A percentile compares a stretch with the other conserved stretches of the same genome.
These are phyloP conservation scores for Epinephelus moara DNA, from an alignment of 2,113 vertebrate genomes.

Conservation along the genomic window DNA sequence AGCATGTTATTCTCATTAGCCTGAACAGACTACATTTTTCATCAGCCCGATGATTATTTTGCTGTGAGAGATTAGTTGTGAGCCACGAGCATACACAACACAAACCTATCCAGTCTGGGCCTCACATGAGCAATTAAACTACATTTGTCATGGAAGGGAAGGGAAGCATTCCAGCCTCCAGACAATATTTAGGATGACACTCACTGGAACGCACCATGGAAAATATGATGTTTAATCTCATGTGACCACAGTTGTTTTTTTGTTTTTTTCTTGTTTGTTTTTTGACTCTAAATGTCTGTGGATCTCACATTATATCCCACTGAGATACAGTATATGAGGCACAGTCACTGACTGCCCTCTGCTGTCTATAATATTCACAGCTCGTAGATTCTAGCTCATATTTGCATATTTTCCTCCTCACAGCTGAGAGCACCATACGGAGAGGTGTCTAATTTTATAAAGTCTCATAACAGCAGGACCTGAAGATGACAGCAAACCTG, in stretches of 20 bases:
- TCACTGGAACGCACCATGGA: neutral
- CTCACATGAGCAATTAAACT: conserved; percentile 53
- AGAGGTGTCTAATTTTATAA: conserved; percentile 11
- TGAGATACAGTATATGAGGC: neutral
- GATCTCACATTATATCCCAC: neutral
- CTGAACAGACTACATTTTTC: conserved; percentile 30
- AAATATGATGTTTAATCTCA: conserved; percentile 9
- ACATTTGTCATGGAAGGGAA: conserved; percentile 46
- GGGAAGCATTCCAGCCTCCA: neutral
- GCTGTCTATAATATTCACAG: conserved; percentile 39
- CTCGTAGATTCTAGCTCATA: neutral
- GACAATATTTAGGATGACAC: neutral
- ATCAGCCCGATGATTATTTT: conserved; percentile 60
- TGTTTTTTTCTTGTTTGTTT: neutral
- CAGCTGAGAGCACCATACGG: conserved; percentile 26
- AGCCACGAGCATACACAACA: conserved; percentile 29
- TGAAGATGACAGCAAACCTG: too few species aligned
- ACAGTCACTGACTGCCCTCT: conserved; percentile 55
- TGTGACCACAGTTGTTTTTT: neutral
- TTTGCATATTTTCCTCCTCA: conserved; percentile 25
- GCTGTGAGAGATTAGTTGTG: conserved; percentile 56
- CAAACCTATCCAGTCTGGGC: conserved; percentile 32
- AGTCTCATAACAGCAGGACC: neutral
- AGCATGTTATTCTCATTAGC: conserved; percentile 73
- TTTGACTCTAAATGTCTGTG: neutral